These are phyloP conservation scores for Lates calcarifer DNA, from an alignment of 2,113 vertebrate species.

Conservation along the genomic window DNA sequence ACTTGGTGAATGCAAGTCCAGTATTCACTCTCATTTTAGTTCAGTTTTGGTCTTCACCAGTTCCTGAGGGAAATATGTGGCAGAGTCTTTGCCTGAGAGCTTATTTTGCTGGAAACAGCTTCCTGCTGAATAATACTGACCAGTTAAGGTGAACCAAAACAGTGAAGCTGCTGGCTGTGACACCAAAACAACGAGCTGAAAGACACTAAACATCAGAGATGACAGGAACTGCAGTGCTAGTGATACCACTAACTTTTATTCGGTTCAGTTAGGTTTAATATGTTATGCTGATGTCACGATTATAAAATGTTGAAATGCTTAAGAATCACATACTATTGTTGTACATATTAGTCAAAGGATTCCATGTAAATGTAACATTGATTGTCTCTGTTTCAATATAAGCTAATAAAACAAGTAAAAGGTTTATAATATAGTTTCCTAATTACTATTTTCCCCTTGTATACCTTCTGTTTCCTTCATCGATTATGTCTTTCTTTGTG, in stretches of 20 bases:
- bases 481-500: slow-evolving; percentile 32
- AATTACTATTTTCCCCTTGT: not conserved
- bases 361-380: not conserved
- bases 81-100: not conserved
- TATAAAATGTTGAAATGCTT: not conserved
- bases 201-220: no score
- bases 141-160: not conserved
- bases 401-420: not conserved
- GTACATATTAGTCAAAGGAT: not conserved
- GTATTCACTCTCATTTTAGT: not conserved
- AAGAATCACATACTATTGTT: not conserved
- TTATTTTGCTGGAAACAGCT: not conserved
- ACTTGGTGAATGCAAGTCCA: no score
- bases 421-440: not conserved
- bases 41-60: not conserved
- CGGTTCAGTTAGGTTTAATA: not conserved
- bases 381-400: not conserved
- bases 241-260: no score
- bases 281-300: not conserved
- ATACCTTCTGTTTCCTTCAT: not conserved
- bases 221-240: no score
- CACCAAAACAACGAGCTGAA: no score
- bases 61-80: not conserved
- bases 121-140: not conserved
- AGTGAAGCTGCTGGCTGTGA: no score